Conservation (phyloP, 1,140 invertebrate species). For the Drosophila aff. region DNA sequence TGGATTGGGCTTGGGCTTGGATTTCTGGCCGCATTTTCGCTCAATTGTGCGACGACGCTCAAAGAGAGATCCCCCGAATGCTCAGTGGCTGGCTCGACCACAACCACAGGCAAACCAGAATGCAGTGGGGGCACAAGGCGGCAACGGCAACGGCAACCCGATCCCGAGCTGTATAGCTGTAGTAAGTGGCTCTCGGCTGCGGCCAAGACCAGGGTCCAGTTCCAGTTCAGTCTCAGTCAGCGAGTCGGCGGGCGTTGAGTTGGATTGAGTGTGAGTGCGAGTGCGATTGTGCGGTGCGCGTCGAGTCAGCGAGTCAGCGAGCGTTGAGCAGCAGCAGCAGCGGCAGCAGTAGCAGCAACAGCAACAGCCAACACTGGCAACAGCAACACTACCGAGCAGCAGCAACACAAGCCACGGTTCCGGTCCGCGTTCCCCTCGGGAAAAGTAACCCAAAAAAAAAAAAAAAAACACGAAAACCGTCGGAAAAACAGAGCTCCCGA, state of each 20-base stretch:
- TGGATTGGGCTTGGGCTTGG: constrained; percentile 13
- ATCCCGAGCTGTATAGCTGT: constrained; percentile 25
- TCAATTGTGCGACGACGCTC: constrained; percentile 60
- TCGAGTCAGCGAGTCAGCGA: constrained; percentile 60
- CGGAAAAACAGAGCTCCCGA: constrained; percentile 27
- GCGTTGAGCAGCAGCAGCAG: constrained; percentile 42
- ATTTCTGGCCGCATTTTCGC: constrained; percentile 20
- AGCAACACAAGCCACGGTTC: constrained; percentile 21
- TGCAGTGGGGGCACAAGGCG: constrained; percentile 31
- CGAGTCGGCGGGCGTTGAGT: constrained; percentile 58
- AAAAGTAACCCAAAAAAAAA: constrained; percentile 5
- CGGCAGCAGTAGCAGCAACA: constrained; percentile 20
- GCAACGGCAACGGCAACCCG: constrained; percentile 41
- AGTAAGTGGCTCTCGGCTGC: constrained; percentile 54
- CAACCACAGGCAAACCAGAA: constrained; percentile 66
- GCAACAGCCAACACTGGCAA: constrained; percentile 22
- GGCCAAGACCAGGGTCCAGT: constrained; percentile 27
- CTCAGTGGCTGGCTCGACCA: constrained; percentile 45
- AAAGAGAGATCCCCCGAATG: constrained; percentile 39
- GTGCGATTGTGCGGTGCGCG: constrained; percentile 43
- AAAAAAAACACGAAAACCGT: constrained; percentile 18
- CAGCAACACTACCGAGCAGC: constrained; percentile 31
- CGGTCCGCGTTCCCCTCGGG: constrained; percentile 25
- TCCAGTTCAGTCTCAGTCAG: constrained; percentile 64
- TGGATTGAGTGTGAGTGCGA: constrained; percentile 67